A percentile compares a stretch with the other conserved stretches of the same genome.
Evolutionary conservation across 2,113 vertebrate species (phyloP).

Genomic region (Castor canadensis): DNA sequence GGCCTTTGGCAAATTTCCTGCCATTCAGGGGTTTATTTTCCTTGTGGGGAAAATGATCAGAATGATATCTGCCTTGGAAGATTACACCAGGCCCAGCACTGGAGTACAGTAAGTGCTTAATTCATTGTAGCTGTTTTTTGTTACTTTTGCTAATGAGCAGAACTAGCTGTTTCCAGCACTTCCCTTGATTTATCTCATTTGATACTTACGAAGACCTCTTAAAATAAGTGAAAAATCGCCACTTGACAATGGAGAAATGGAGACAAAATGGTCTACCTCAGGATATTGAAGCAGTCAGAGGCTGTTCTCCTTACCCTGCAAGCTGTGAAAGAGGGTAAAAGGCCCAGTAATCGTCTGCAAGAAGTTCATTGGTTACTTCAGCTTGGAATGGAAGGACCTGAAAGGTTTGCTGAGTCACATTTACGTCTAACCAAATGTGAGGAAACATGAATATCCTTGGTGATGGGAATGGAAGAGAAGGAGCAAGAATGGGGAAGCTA

Average conservation of each 20-base stretch:
- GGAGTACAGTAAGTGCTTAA: conserved; percentile 9
- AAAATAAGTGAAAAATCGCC: neutral
- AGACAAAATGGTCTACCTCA: neutral
- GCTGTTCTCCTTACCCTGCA: neutral
- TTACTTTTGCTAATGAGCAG: neutral
- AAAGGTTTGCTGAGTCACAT: neutral
- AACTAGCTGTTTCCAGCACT: neutral
- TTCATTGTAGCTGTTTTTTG: neutral
- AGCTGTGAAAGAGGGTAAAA: neutral
- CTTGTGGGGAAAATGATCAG: neutral
- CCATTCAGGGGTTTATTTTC: neutral
- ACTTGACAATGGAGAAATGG: neutral
- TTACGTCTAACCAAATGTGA: neutral
- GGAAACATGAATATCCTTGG: neutral
- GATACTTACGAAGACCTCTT: neutral
- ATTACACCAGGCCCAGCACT: neutral
- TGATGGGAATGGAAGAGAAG: neutral
- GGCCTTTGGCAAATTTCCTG: neutral
- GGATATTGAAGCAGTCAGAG: neutral
- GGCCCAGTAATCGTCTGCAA: neutral
- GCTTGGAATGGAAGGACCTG: neutral
- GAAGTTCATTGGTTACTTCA: neutral
- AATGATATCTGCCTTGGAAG: neutral
- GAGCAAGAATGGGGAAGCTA: neutral
- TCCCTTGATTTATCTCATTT: conserved; percentile 1